Conservation (phyloP, 2,888 invertebrate genomes). For the Tribolium freemani region DNA sequence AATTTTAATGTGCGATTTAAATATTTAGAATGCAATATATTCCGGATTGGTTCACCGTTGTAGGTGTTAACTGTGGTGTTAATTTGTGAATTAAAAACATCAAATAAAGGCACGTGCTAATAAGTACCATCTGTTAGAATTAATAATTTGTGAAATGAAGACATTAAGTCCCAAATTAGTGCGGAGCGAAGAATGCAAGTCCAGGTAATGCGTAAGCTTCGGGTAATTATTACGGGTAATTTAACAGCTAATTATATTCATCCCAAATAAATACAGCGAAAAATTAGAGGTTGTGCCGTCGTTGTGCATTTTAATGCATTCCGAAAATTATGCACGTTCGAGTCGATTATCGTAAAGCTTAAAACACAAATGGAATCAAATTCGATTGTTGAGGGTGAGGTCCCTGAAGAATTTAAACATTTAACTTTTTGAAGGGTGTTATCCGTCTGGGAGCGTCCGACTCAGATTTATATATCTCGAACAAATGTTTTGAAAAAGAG, state of each 20-base stretch:
- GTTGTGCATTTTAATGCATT: constrained; percentile 34
- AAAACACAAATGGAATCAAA: constrained; percentile 52
- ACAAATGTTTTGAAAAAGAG: constrained; percentile 62
- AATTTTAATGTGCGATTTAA: background rate
- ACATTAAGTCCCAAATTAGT: constrained; percentile 33
- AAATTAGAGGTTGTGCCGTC: constrained; percentile 46
- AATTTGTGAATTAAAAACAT: background rate
- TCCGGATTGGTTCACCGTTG: background rate
- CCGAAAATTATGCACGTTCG: constrained; percentile 20
- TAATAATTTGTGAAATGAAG: constrained; percentile 21
- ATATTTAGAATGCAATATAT: background rate
- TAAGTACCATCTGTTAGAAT: background rate
- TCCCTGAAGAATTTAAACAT: constrained; percentile 68
- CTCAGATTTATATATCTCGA: constrained; percentile 63
- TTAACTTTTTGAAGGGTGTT: constrained; percentile 64
- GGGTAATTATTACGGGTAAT: constrained; percentile 56
- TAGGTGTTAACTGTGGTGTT: too few relatives aligned
- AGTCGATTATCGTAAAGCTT: background rate
- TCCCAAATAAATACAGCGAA: constrained; percentile 48
- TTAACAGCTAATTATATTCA: constrained; percentile 58
- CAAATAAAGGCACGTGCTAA: background rate
- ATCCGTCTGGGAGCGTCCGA: constrained; percentile 59
- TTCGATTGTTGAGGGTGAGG: constrained; percentile 51
- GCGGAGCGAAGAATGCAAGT: constrained; percentile 8
- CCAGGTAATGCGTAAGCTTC: constrained; percentile 35